Evolutionary conservation across 1,140 invertebrate genomes (phyloP).

Genomic region (Harlomillsia oculata): DNA sequence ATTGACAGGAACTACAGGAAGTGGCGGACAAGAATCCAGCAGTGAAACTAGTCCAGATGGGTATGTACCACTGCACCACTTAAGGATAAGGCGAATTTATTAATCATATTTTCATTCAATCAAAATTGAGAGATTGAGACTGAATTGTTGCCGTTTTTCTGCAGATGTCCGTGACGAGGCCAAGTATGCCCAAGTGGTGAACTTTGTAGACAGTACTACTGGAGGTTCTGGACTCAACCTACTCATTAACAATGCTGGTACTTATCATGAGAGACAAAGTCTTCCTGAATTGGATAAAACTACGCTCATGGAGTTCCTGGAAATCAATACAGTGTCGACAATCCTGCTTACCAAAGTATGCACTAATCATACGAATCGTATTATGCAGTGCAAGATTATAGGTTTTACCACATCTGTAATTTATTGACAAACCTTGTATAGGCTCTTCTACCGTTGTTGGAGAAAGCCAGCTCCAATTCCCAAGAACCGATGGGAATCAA

Average conservation of each 20-base stretch:
- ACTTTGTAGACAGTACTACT: constrained; percentile 3
- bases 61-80: neutral
- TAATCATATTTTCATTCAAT: neutral
- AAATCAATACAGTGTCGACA: constrained; percentile 19
- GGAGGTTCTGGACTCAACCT: constrained; percentile 20
- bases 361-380: too few relatives aligned
- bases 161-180: constrained; percentile 17
- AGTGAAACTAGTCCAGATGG: constrained; percentile 10
- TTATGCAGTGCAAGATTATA: too few relatives aligned
- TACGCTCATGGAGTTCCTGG: constrained; percentile 11
- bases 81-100: neutral
- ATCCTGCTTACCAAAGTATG: constrained; percentile 13
- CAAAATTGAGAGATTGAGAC: neutral
- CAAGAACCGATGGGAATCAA: constrained; percentile 2
- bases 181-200: constrained; percentile 3
- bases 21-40: constrained; percentile 5
- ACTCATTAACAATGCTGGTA: constrained; percentile 22
- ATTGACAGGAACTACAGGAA: constrained; percentile 17
- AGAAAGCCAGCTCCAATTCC: neutral
- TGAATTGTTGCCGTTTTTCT: neutral
- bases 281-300: constrained; percentile 13
- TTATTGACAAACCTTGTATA: neutral
- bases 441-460: constrained; percentile 18
- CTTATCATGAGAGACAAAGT: constrained; percentile 4
- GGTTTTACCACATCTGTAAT: neutral